Evolutionary conservation across 2,113 vertebrate genomes (phyloP), one percentile per base, ranked within the genome.

Genomic region (Gulo gulo): DNA sequence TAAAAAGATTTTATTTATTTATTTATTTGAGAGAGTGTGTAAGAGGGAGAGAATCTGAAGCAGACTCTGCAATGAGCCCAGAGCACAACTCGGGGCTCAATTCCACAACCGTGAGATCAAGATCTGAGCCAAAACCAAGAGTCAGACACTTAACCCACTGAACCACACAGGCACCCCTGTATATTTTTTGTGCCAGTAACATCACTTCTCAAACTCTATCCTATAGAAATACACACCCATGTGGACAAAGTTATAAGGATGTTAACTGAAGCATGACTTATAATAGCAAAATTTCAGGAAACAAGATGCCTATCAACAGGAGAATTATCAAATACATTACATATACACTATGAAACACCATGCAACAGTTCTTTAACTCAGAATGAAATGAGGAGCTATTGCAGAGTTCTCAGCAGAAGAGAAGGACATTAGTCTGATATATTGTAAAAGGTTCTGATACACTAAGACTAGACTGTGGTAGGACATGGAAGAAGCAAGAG

Each of bases 121-220:
- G 61, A 63, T 29, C 26, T 63, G 61, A 63, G 26, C 26, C 61
- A 63, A 29, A 63, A 63, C 61, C 26, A 63, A 63, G 61, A 63
- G 61, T 63, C 26, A 63, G 61, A 63, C 2, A 29, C 61, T 63
- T 29, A 63, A 63, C 4, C 9, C 61, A 63, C 24, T 29, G 61
- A 63, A 26, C 26, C 61, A 63, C 26, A 11, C 61, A 63, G 61
- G 61, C 61, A 31, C 11, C 26, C 61, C 61, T 63, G 26, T 31
- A 31, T 63, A 87, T 47, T n/a, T 67, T 26, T 31, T 83, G 21
- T 73, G 42, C 69, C 59, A 57, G 23, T 39, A 95, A 67, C 59
- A 79, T 85, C 31, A 71, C 61, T 90, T 78, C 88, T 85, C 85
- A 91, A 88, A 95, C 34, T 76, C n/a, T 23, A 91, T 86, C 50